These are phyloP conservation scores for Gasteruption jaculator DNA, from an alignment of 2,888 invertebrate genomes.

Conservation along the genomic window DNA sequence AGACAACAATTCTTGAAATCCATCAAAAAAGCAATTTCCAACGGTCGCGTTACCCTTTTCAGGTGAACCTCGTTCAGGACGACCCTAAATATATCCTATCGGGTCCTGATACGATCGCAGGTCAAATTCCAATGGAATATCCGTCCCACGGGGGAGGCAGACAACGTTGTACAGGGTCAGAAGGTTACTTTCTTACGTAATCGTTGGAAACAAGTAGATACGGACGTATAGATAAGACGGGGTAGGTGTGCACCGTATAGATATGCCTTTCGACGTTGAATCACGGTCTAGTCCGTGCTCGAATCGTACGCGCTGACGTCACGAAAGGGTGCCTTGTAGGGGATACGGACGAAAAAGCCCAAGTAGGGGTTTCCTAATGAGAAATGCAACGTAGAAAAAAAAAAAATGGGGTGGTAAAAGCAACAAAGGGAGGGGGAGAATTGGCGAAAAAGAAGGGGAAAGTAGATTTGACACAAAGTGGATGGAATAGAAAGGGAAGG, in stretches of 20 bases:
- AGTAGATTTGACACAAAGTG: background rate
- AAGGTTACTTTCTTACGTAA: constrained; percentile 27
- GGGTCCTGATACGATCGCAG: too few species aligned
- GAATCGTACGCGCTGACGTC: constrained; percentile 10
- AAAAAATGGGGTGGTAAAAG: background rate
- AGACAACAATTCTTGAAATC: too few species aligned
- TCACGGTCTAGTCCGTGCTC: constrained; percentile 1
- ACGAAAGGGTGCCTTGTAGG: constrained; percentile 1
- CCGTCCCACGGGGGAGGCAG: constrained; percentile 1
- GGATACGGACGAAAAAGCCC: background rate
- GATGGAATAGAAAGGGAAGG: background rate
- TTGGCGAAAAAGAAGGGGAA: background rate
- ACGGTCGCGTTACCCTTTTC: too few species aligned
- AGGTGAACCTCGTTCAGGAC: too few species aligned
- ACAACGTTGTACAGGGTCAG: constrained; percentile 23
- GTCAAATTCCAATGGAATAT: too few species aligned
- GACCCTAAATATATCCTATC: too few species aligned
- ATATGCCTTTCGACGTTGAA: too few species aligned
- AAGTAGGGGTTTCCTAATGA: too few species aligned
- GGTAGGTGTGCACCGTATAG: too few species aligned
- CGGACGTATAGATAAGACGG: too few species aligned
- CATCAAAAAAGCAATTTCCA: too few species aligned
- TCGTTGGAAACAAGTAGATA: constrained; percentile 7
- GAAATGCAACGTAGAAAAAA: background rate
- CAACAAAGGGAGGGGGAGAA: background rate